Evolutionary conservation across 2,888 invertebrate genomes (phyloP), one percentile per base, ranked within the genome.

Genomic region (Tinea semifulvella): DNA sequence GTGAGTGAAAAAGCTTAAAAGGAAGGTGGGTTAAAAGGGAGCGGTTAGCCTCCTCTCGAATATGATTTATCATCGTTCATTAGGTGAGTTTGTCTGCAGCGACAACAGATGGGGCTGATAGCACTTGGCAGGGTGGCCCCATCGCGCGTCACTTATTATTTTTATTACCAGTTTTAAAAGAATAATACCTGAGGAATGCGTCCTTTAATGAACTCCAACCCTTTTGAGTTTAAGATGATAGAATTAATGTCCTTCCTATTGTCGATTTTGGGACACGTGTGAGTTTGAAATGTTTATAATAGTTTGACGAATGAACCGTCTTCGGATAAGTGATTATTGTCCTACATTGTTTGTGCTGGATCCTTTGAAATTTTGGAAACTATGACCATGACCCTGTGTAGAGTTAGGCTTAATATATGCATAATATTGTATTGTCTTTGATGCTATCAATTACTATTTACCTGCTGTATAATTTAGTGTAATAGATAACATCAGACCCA

Each of bases 61-160:
- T 80, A 80, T 80, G 80, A 80, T 80, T 80, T 79, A 80, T 80
- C 79, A 80, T 80, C 79, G 79, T 80, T 80, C 79, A 80, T 80
- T 80, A 80, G 76, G 74, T 69, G 79, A 80, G 79, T 80, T 80
- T 80, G 79, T 80, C 79, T 79, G 76, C 75, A 73, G 65, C 79
- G 79, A 79, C 79, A 80, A 80, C 79, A 80, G 79, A 80, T 80
- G 79, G 79, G 73, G 79, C 79, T 76, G 80, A 80, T 80, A 80
- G 73, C 76, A 79, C 79, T 79, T 79, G 76, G 76, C 80, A 79
- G 80, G 80, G 80, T 80, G 80, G 80, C 79, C 79, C 44, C 45
- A 31, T 44, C 45, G 43, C 25, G 69, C 65, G 73, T 74, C 43
- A 76, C 75, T 80, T 80, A 79, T 79, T 80, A 80, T 80, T 80